A percentile compares a stretch with the other conserved stretches of the same genome.
Conservation (phyloP, 2,888 invertebrate genomes). For the Chouioia cunea region DNA sequence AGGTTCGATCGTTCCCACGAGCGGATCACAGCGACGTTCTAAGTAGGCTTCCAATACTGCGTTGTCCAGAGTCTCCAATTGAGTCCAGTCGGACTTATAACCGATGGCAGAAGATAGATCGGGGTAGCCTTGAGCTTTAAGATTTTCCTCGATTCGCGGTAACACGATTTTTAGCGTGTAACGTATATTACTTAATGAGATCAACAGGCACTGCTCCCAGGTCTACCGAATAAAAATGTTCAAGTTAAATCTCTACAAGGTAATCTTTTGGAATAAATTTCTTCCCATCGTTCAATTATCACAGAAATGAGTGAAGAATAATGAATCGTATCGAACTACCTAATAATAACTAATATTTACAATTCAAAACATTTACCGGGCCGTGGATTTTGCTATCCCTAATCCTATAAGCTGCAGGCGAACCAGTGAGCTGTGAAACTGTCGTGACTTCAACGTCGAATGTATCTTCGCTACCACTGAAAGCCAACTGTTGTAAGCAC, state of each 20-base stretch:
- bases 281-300: too few relatives aligned
- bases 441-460: constrained; percentile 70
- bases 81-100: constrained; percentile 72
- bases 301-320: constrained; percentile 20
- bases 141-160: constrained; percentile 76
- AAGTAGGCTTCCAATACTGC: constrained; percentile 84
- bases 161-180: constrained; percentile 84
- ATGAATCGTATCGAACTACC: constrained; percentile 4
- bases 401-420: constrained; percentile 70
- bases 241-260: too few relatives aligned
- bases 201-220: constrained; percentile 86
- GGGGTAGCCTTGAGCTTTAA: constrained; percentile 81
- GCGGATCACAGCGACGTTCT: constrained; percentile 92
- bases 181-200: constrained; percentile 90
- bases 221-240: constrained; percentile 71
- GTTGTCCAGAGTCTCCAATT: constrained; percentile 74
- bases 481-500: constrained; percentile 81
- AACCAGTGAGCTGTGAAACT: constrained; percentile 77
- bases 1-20: constrained; percentile 96
- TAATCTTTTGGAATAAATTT: too few relatives aligned
- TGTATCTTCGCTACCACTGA: constrained; percentile 77
- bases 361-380: constrained; percentile 57
- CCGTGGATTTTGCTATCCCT: constrained; percentile 61
- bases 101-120: constrained; percentile 68
- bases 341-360: constrained; percentile 29